phyloP scores from a whole-genome alignment of 2,797 vertebrate species.

The Artibeus lituratus region DNA sequence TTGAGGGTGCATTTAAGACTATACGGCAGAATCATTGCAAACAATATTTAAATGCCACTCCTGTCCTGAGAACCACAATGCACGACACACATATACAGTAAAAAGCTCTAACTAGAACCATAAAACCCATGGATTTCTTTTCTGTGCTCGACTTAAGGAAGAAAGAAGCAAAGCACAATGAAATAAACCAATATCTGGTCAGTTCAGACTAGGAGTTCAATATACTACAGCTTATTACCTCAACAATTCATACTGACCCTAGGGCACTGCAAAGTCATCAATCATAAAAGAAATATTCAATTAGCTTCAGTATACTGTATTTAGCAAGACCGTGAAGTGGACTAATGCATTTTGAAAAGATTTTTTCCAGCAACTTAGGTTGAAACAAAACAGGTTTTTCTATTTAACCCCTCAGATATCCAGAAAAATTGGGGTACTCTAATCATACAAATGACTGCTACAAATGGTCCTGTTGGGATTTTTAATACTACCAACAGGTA shows the following conservation, averaged over 20 bases:
- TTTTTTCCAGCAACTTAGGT: constrained; percentile 28
- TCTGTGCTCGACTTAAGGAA: neutral
- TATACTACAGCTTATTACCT: constrained; percentile 50
- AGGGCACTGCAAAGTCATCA: constrained; percentile 21
- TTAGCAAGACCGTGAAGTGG: constrained; percentile 46
- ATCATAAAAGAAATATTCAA: constrained; percentile 63
- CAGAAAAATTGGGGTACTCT: neutral
- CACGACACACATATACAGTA: neutral
- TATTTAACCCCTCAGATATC: neutral
- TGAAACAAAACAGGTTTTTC: constrained; percentile 30
- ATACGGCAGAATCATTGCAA: neutral
- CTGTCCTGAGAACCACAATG: neutral
- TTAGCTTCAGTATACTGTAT: constrained; percentile 15
- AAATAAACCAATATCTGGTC: constrained; percentile 58
- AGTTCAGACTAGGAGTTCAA: constrained; percentile 47
- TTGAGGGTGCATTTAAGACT: neutral
- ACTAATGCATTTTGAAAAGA: constrained; percentile 60
- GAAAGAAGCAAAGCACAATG: constrained; percentile 25
- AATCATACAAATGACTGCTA: neutral
- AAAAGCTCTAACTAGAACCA: neutral
- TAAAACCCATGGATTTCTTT: neutral
- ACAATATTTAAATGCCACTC: neutral
- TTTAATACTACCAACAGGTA: neutral
- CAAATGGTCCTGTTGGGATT: neutral
- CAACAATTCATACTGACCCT: constrained; percentile 36